Conservation (phyloP, 2,888 invertebrate genomes). For the Chironomus riparius region DNA sequence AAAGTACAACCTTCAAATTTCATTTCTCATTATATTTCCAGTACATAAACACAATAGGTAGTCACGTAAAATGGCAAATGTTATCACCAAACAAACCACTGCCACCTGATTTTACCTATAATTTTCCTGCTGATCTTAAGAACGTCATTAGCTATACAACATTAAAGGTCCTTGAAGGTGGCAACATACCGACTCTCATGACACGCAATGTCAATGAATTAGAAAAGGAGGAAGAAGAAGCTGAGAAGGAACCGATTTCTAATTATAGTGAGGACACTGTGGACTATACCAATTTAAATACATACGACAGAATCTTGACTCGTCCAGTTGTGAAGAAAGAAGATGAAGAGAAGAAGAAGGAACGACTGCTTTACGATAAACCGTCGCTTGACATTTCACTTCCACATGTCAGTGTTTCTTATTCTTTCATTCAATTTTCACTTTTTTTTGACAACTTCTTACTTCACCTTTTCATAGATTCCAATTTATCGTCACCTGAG, state of each 20-base stretch:
- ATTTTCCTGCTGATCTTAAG: constrained; percentile 63
- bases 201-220: constrained; percentile 18
- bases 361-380: constrained; percentile 40
- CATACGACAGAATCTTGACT: not conserved
- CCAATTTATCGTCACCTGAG: constrained; percentile 60
- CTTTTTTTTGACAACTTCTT: not conserved
- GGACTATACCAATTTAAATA: not conserved
- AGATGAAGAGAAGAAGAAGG: constrained; percentile 41
- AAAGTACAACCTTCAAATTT: constrained; percentile 6
- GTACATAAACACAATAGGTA: constrained; percentile 65
- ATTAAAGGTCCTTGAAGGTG: constrained; percentile 49
- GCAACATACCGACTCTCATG: constrained; percentile 2
- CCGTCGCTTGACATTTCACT: constrained; percentile 54
- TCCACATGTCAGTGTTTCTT: constrained; percentile 42
- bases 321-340: constrained; percentile 33
- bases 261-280: not conserved
- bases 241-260: too few relatives aligned
- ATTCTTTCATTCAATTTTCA: not conserved
- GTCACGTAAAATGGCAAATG: constrained; percentile 54
- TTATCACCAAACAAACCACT: constrained; percentile 41
- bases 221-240: not conserved
- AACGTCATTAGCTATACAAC: constrained; percentile 68
- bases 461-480: constrained; percentile 43
- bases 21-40: not conserved
- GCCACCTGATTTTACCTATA: constrained; percentile 43